Evolutionary conservation across 1,140 invertebrate species (phyloP).

Genomic region (Bilobella aurantiaca): DNA sequence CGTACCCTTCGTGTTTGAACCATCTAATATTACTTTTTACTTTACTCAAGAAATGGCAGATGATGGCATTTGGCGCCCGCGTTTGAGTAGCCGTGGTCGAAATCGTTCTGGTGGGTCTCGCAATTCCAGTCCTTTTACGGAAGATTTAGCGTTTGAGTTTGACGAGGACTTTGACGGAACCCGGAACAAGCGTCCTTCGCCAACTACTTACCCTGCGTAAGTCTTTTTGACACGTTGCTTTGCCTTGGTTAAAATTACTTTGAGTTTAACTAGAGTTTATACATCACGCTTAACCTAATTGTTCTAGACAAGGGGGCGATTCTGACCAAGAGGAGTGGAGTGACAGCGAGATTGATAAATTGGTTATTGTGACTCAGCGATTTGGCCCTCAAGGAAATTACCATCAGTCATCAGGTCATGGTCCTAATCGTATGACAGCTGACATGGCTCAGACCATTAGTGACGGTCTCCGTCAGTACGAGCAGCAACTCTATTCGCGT

Average conservation of each 20-base stretch:
- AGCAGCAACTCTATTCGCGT: slow-evolving; percentile 39
- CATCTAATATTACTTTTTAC: background rate
- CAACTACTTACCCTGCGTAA: background rate
- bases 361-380: slow-evolving; percentile 89
- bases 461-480: slow-evolving; percentile 88
- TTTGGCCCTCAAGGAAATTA: slow-evolving; percentile 33
- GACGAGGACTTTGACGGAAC: slow-evolving; percentile 77
- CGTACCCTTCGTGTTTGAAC: background rate
- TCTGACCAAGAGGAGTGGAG: slow-evolving; percentile 59
- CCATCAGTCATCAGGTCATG: slow-evolving; percentile 54
- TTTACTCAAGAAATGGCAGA: background rate
- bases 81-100: background rate
- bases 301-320: slow-evolving; percentile 57
- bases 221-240: no score
- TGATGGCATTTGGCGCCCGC: background rate
- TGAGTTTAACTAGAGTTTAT: background rate
- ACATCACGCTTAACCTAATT: no score
- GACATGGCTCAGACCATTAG: slow-evolving; percentile 78
- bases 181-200: background rate
- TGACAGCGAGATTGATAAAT: slow-evolving; percentile 85
- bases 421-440: slow-evolving; percentile 37
- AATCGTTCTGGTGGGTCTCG: slow-evolving; percentile 3
- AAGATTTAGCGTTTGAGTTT: slow-evolving; percentile 92
- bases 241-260: no score
- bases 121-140: slow-evolving; percentile 50